Conservation (phyloP, 2,797 vertebrate species). For the Mycteria americana region DNA sequence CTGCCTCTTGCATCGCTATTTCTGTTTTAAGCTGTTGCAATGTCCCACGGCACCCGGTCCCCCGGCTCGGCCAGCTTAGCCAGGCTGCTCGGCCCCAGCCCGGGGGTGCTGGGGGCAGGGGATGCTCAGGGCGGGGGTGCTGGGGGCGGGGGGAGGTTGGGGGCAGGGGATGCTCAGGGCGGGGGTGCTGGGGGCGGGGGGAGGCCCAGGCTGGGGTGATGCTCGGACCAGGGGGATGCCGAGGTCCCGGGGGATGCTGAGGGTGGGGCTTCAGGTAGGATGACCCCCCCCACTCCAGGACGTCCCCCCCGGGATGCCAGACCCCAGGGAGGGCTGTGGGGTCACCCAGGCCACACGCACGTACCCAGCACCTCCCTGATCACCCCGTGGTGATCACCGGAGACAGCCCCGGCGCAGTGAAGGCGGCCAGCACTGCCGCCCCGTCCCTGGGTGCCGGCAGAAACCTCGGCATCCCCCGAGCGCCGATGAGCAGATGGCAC, state of each 20-base stretch:
- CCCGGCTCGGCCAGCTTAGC: neutral
- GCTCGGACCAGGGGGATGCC: too few species aligned
- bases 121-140: neutral
- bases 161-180: neutral
- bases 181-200: neutral
- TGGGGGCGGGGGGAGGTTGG: neutral
- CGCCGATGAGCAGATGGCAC: neutral
- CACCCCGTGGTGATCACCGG: too few species aligned
- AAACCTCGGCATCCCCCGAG: too few species aligned
- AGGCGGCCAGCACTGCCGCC: too few species aligned
- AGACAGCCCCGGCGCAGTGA: neutral
- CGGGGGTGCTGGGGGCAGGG: too few species aligned
- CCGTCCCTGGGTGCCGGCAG: neutral
- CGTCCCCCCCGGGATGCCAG: neutral
- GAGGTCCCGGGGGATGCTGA: too few species aligned
- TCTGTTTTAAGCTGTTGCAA: too few species aligned
- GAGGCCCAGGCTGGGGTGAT: too few species aligned
- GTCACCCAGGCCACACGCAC: neutral
- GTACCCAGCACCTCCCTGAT: too few species aligned
- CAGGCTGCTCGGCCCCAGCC: neutral
- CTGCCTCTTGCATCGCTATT: too few species aligned
- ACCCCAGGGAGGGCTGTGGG: neutral
- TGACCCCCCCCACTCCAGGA: too few species aligned
- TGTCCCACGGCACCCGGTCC: rapidly evolving
- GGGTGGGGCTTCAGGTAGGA: neutral